Base-by-base conservation (phyloP, 2,888 invertebrate species). In the Branchinecta sandiegonensis region DNA sequence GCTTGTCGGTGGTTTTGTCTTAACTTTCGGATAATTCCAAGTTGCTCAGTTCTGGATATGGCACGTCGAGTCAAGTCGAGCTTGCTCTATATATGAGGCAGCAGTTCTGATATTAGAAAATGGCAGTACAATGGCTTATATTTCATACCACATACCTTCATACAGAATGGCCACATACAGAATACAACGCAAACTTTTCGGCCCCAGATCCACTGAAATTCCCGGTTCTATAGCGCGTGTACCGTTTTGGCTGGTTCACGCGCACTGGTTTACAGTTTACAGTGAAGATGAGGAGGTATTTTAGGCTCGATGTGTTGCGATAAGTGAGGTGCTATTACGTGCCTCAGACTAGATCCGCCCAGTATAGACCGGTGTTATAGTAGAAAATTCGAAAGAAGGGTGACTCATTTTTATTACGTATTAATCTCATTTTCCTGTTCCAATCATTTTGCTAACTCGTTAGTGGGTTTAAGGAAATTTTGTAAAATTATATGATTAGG, bases 261-360 rank as follows among this genome's bases (percentile, higher is more conserved):
- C 56, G 56, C 17, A 17, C 56, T 14, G 56, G 56, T 56, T 14
- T 56, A 56, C 56, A 56, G 56, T 56, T 56, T 14, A 14, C 9
- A 14, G 56, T 17, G 37, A 37, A 9, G 17, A n/a, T 8, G 56
- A 56, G 8, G 56, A 56, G 56, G 56, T 56, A 17, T 56, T 56
- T 56, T 56, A 56, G 56, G 56, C 56, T 17, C 56, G 56, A 56
- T 56, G 56, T 56, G 14, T 56, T 56, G 9, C n/a, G 14, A 37
- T 37, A 37, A 14, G 17, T 56, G 56, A 56, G 56, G 56, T 56
- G 56, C 56, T 56, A 56, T 8, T 56, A 14, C n/a, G 56, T 56
- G 56, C 56, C 56, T 56, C 56, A 56, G 56, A 56, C 56, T 56
- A 56, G 56, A 56, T 56, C 56, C 56, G 56, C 56, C 56, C 56